Evolutionary conservation across 2,113 vertebrate genomes (phyloP).

Genomic region (Theristicus caerulescens): DNA sequence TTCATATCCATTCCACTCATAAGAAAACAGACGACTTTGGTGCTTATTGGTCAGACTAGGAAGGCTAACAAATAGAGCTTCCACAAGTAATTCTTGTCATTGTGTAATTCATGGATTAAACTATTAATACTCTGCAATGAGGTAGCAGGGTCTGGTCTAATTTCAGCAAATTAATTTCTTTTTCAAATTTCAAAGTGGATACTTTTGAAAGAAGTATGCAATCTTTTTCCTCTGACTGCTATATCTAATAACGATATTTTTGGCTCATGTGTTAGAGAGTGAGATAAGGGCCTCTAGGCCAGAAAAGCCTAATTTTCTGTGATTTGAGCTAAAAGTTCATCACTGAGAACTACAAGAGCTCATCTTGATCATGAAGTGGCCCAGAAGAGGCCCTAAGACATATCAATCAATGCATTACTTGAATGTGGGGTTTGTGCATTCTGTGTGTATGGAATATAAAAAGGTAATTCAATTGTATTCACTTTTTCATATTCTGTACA

Average conservation of each 20-base stretch:
- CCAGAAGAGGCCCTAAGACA: neutral
- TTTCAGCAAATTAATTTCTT: neutral
- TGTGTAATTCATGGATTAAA: neutral
- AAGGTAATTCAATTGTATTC: neutral
- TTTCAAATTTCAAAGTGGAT: neutral
- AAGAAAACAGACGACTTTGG: neutral
- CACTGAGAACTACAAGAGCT: neutral
- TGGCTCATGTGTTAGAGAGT: neutral
- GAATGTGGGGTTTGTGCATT: neutral
- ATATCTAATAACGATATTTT: neutral
- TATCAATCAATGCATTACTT: neutral
- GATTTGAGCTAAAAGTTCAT: neutral
- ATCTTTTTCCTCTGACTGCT: neutral
- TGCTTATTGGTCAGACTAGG: neutral
- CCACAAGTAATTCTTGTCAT: neutral
- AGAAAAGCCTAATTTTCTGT: neutral
- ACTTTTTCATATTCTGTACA: neutral
- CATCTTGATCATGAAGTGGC: neutral
- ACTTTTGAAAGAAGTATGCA: neutral
- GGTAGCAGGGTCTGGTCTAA: neutral
- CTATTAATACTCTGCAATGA: neutral
- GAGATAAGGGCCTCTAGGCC: neutral
- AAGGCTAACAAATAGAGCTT: neutral
- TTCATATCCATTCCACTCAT: neutral
- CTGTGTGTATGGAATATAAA: neutral